A percentile compares a stretch with the other conserved stretches of the same genome.
These are phyloP conservation scores for Scortum barcoo DNA, from an alignment of 2,113 vertebrate species.

Conservation along the genomic window DNA sequence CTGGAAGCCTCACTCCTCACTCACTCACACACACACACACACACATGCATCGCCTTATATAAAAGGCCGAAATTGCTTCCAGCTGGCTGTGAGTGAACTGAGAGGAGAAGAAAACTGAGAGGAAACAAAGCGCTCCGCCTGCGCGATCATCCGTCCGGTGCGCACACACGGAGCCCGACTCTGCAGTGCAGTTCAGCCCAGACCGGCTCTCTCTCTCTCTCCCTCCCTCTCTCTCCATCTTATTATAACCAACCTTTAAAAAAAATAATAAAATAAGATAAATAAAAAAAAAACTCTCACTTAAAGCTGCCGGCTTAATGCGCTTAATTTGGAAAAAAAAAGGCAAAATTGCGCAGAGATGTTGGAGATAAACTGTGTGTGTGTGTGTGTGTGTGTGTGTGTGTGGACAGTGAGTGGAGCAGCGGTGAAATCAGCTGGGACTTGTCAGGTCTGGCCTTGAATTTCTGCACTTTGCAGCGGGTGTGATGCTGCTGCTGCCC, in stretches of 20 bases:
- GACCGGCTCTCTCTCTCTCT: no score
- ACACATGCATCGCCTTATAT: conserved; percentile 39
- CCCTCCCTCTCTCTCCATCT: no score
- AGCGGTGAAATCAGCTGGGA: neutral
- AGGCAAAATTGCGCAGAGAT: neutral
- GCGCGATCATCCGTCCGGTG: conserved; percentile 23
- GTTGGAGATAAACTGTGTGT: neutral
- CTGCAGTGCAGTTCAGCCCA: conserved; percentile 41
- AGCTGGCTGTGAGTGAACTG: conserved; percentile 21
- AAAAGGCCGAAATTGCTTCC: conserved; percentile 60
- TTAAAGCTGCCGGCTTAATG: neutral
- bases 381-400: no score
- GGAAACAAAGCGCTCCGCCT: conserved; percentile 45
- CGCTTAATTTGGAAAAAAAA: neutral
- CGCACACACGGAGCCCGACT: conserved; percentile 24
- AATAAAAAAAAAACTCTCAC: no score
- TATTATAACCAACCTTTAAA: no score
- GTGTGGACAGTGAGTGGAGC: neutral
- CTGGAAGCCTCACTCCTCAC: neutral
- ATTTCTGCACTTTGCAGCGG: neutral
- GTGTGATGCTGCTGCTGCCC: neutral
- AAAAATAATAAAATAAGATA: no score
- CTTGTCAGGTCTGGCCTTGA: neutral
- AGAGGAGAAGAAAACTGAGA: conserved; percentile 24
- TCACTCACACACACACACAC: conserved; percentile 21